These are phyloP conservation scores for Gastrophysa polygoni DNA, from an alignment of 2,888 invertebrate species.

Conservation along the genomic window DNA sequence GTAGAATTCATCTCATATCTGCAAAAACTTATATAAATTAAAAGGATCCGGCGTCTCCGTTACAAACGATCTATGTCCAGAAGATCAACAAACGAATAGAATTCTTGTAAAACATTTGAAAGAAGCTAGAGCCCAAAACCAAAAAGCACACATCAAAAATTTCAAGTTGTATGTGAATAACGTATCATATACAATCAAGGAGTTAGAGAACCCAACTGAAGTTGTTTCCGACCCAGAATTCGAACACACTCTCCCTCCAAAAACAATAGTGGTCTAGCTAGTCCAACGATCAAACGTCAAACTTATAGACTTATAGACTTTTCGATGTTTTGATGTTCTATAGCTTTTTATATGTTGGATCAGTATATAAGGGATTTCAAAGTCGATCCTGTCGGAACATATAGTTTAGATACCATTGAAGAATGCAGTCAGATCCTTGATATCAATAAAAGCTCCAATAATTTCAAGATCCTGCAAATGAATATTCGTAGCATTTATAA, in stretches of 20 bases:
- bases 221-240: not conserved
- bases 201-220: not conserved
- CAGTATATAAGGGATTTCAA: not conserved
- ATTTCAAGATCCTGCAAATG: slow-evolving; percentile 1
- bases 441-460: not conserved
- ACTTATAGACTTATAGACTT: no score
- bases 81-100: slow-evolving; percentile 15
- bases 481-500: slow-evolving; percentile 5
- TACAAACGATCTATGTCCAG: slow-evolving; percentile 13
- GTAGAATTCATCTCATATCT: no score
- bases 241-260: not conserved
- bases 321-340: not conserved
- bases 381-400: not conserved
- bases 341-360: not conserved
- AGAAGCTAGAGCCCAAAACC: slow-evolving; percentile 13
- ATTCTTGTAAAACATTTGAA: slow-evolving; percentile 10
- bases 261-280: not conserved
- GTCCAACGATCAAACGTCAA: no score
- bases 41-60: slow-evolving; percentile 15
- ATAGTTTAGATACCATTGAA: not conserved
- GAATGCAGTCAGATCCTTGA: not conserved
- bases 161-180: slow-evolving; percentile 13
- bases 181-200: not conserved
- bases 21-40: slow-evolving; percentile 2
- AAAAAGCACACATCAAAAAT: slow-evolving; percentile 12